These are phyloP conservation scores for Isotomurus palustris DNA, from an alignment of 2,888 invertebrate species.

Conservation along the genomic window DNA sequence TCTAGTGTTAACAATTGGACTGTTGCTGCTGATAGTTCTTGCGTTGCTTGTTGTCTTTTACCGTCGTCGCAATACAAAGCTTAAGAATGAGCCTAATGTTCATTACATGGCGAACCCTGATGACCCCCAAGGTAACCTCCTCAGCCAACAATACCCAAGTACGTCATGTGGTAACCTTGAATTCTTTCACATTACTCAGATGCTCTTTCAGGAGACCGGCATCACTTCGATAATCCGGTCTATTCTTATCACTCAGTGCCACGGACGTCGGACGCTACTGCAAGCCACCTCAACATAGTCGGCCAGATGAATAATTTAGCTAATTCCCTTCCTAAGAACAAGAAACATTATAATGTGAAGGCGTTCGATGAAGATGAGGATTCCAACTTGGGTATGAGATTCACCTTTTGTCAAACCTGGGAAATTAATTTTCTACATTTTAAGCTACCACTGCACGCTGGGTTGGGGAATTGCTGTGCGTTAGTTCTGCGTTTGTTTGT, in stretches of 20 bases:
- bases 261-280: slow-evolving; percentile 49
- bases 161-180: not conserved
- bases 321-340: slow-evolving; percentile 55
- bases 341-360: slow-evolving; percentile 56
- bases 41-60: slow-evolving; percentile 71
- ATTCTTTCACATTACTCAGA: slow-evolving; percentile 3
- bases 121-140: slow-evolving; percentile 56
- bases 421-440: too few species aligned
- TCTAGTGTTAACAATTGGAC: slow-evolving; percentile 63
- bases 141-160: slow-evolving; percentile 22
- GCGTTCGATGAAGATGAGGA: slow-evolving; percentile 54
- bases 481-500: too few species aligned
- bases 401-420: slow-evolving; percentile 47
- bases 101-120: slow-evolving; percentile 78
- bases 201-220: slow-evolving; percentile 59
- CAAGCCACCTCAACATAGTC: slow-evolving; percentile 52
- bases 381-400: too few species aligned
- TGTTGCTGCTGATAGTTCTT: slow-evolving; percentile 60
- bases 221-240: slow-evolving; percentile 89
- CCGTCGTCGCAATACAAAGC: slow-evolving; percentile 69
- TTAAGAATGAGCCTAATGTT: slow-evolving; percentile 84
- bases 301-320: slow-evolving; percentile 38
- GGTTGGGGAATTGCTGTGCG: too few species aligned
- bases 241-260: slow-evolving; percentile 65
- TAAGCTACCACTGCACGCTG: too few species aligned